Evolutionary conservation across 1,140 invertebrate genomes (phyloP), one percentile per base, ranked within the genome.

Genomic region (Leptestheria dahalacensis): DNA sequence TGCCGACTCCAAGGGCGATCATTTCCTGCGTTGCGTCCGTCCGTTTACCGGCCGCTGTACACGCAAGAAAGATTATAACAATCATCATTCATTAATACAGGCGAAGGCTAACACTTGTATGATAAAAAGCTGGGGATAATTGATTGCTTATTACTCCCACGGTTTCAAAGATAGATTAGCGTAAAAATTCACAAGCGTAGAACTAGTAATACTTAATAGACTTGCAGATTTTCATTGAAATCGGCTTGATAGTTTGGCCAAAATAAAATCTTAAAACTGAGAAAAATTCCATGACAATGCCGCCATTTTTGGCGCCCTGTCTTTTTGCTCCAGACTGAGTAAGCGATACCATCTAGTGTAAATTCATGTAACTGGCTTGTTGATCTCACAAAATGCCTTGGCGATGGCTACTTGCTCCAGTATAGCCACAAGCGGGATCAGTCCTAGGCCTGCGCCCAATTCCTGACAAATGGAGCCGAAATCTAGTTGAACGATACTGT

Each of bases 371-470:
- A n/a, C n/a, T 47, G 11, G 11, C n/a, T n/a, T 1, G 0, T 12
- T n/a, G n/a, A 29, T 71, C 74, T 75, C 70, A 82, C 83, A 78
- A 66, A 91, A 91, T 11, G 86, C 85, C 68, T 90, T 91, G 0
- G 86, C 86, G 60, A 91, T 89, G 1, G 87, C 87, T 0, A 90
- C 85, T 64, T 90, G 88, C 48, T 86, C 86, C 25, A 90, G 71
- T 1, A 90, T 84, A 0, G 81, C 84, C 62, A 89, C 84, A 15
- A 90, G 76, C 9, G 87, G 86, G 3, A 91, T 79, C 9, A 89
- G 71, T 26, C 86, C 69, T 58, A 90, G 82, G 0, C 85, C 85
- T 0, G 83, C 79, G 2, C 84, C 84, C n/a, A 87, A 71, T 68
- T 86, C 82, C 0, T 78, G 73, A 24, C 82, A 73, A 82, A 88